Conservation (phyloP, 2,113 vertebrate genomes). For the Typhlomys cinereus region DNA sequence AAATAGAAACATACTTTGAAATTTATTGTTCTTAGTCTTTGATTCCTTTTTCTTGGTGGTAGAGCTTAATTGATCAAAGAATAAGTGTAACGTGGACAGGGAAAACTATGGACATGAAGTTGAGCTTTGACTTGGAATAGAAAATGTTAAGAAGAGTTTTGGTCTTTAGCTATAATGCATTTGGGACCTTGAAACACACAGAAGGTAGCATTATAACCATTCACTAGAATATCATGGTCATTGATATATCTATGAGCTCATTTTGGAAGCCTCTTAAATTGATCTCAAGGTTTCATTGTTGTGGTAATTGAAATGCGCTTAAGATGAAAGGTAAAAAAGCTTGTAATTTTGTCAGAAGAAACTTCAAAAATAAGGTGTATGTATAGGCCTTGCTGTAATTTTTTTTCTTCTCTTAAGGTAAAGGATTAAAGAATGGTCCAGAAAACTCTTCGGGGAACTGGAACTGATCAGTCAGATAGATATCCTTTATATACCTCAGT, state of each 20-base stretch:
- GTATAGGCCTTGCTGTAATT: neutral
- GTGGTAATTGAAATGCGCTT: neutral
- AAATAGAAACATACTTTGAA: neutral
- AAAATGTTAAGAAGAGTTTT: neutral
- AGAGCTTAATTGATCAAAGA: neutral
- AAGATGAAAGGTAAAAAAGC: conserved; percentile 20
- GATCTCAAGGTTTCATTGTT: neutral
- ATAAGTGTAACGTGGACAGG: neutral
- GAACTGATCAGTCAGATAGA: neutral
- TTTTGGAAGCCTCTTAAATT: neutral
- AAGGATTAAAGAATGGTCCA: neutral
- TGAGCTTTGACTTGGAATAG: neutral
- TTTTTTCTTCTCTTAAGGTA: conserved; percentile 10
- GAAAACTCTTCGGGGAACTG: neutral
- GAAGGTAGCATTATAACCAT: neutral
- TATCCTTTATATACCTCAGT: neutral
- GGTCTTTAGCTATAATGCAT: neutral
- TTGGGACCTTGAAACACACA: neutral
- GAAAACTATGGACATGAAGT: neutral
- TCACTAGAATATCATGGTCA: neutral
- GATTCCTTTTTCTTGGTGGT: neutral
- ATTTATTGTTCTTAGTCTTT: neutral
- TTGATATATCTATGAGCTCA: neutral
- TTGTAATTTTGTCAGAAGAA: conserved; percentile 1
- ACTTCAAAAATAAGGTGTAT: neutral